These are phyloP conservation scores for Eurystomus glaucurus DNA, from an alignment of 2,797 vertebrate species.

Conservation along the genomic window DNA sequence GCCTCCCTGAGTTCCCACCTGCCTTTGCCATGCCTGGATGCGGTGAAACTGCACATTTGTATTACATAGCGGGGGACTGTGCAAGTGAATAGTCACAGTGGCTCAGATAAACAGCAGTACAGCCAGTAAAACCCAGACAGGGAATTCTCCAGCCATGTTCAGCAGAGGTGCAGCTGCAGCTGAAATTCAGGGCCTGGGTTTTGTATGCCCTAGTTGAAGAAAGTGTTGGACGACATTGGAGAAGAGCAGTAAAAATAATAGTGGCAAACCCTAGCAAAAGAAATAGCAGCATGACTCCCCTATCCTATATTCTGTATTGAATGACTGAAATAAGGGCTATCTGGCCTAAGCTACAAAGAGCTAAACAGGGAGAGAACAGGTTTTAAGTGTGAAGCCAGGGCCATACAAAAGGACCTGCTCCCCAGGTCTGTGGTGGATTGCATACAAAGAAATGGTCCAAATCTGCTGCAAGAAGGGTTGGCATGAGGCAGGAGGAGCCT, in stretches of 20 bases:
- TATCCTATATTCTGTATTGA: neutral
- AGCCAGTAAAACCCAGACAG: neutral
- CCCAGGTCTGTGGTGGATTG: rapidly evolving
- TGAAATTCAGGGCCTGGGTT: neutral
- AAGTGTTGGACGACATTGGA: neutral
- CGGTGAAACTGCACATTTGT: rapidly evolving
- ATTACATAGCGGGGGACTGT: neutral
- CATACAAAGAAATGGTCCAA: neutral
- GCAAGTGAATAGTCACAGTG: neutral
- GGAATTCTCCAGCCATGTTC: neutral
- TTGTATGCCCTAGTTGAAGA: neutral
- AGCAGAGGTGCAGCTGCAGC: neutral
- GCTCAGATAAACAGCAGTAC: neutral
- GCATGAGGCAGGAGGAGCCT: neutral
- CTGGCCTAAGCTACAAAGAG: neutral
- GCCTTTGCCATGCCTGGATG: neutral
- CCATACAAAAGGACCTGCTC: neutral
- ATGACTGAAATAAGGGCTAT: neutral
- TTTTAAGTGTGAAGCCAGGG: neutral
- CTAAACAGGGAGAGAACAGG: neutral
- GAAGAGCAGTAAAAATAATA: neutral
- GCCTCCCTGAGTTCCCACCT: rapidly evolving
- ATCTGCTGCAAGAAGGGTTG: neutral
- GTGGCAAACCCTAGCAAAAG: neutral
- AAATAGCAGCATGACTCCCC: neutral